phyloP scores from a whole-genome alignment of 2,113 vertebrate genomes.

The Callospermophilus lateralis region DNA sequence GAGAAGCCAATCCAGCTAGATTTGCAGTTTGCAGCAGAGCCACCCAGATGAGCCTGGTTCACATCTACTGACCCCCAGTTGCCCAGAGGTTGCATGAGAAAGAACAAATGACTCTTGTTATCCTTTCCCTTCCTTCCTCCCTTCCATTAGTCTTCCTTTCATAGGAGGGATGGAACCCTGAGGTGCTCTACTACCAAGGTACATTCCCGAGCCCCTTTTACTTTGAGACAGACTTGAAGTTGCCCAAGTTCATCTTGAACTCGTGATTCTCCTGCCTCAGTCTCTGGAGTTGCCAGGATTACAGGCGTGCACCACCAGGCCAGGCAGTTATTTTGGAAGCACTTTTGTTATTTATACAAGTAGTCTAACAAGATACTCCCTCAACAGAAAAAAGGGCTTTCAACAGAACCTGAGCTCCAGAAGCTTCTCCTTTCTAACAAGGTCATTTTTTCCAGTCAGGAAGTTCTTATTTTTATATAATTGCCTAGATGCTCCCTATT shows the following conservation, averaged over 20 bases:
- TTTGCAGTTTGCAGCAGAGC: not conserved
- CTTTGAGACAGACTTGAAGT: no score
- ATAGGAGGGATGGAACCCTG: no score
- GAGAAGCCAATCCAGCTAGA: not conserved
- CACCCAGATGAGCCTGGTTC: not conserved
- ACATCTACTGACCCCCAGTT: not conserved
- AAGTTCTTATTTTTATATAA: slow-evolving; percentile 16
- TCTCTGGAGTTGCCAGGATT: no score
- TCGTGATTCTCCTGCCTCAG: no score
- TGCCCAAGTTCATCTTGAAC: no score
- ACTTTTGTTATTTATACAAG: not conserved
- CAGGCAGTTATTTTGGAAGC: not conserved
- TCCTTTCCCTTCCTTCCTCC: no score
- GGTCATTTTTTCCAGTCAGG: not conserved
- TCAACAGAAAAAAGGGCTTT: not conserved
- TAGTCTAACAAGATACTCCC: not conserved
- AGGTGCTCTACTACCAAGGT: no score
- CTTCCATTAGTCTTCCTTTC: no score
- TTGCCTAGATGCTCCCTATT: not conserved
- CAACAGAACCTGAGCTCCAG: not conserved
- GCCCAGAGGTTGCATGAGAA: not conserved
- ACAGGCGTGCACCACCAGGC: no score
- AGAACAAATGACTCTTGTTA: not conserved
- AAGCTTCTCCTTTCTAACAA: not conserved
- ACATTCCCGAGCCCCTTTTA: no score